Evolutionary conservation across 2,797 vertebrate genomes (phyloP).

Genomic region (Prionace glauca): DNA sequence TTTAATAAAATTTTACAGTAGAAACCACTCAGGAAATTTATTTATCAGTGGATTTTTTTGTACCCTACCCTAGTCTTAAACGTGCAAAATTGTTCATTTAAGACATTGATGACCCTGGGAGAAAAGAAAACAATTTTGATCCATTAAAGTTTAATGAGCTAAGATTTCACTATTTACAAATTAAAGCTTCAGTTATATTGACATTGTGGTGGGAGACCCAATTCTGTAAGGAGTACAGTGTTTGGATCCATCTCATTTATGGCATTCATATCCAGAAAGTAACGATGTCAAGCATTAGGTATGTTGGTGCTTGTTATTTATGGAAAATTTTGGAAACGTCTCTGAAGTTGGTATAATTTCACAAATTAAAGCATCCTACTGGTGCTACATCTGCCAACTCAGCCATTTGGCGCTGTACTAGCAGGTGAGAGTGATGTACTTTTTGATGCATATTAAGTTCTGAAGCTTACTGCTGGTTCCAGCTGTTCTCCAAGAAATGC

Average conservation of each 20-base stretch:
- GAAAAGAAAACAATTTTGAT: neutral
- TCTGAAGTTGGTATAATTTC: neutral
- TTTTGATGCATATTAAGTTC: neutral
- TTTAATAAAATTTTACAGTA: neutral
- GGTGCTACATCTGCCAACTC: neutral
- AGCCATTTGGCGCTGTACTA: neutral
- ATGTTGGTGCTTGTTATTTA: neutral
- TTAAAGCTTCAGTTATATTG: neutral
- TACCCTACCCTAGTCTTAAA: neutral
- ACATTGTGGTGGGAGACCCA: neutral
- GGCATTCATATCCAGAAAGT: neutral
- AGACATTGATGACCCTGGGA: neutral
- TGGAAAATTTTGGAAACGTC: neutral
- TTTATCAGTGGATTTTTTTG: neutral
- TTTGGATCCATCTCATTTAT: neutral
- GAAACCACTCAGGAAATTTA: neutral
- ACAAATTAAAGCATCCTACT: neutral
- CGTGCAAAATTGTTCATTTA: neutral
- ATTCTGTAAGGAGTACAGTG: neutral
- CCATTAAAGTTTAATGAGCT: neutral
- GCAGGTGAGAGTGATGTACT: neutral
- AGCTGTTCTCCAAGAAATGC: neutral
- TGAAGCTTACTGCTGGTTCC: neutral
- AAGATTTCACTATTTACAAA: neutral
- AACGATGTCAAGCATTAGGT: neutral